Base-by-base conservation (phyloP, 2,888 invertebrate genomes). In the Polydesmus complanatus region DNA sequence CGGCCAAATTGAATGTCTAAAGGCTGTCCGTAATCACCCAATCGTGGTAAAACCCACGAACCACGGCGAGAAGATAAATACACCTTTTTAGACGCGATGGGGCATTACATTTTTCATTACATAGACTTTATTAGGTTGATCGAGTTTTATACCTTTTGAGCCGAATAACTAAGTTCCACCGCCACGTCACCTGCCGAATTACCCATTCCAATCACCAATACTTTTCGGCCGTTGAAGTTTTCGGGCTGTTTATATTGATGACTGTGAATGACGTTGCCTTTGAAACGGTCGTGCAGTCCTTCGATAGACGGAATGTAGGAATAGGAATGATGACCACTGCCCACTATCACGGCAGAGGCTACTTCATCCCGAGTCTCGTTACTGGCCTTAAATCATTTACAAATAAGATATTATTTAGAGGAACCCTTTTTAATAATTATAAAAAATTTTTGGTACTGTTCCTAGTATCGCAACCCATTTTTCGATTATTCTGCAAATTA, bases 131-230 rank as follows among this genome's bases (percentile, higher is more conserved):
- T n/a, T 48, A 18, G 19, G 11, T 19, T 47, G 18, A 22, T 48
- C 18, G 14, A 14, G 18, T 50, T 27, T 25, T 52, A 47, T 53
- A 61, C 61, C 52, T 59, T 21, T 37, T 51, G 18, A n/a, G 61
- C 58, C 14, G 52, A 5, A 5, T 47, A 71, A 70, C 61, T 49
- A 61, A 75, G 62, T 64, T 77, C 77, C 1, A 76, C 75, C 2
- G 76, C 75, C 47, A 76, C 73, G 64, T 77, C 77, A 8, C 70
- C 74, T 21, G 74, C 77, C 1, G 75, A 75, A 63, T 77, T 77
- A 19, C 77, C 77, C 37, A 75, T 68, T 68, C 77, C 77, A 2
- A 77, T 70, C 14, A 77, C 71, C 0, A 75, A 67, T 1, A 76
- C 74, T 1, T 64, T 65, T 64, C 75, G 73, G 60, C 73, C 74